Percentiles rank a stretch among this genome's conserved stretches.
Conservation (phyloP, 2,888 invertebrate genomes). For the Pemphredon lugubris region DNA sequence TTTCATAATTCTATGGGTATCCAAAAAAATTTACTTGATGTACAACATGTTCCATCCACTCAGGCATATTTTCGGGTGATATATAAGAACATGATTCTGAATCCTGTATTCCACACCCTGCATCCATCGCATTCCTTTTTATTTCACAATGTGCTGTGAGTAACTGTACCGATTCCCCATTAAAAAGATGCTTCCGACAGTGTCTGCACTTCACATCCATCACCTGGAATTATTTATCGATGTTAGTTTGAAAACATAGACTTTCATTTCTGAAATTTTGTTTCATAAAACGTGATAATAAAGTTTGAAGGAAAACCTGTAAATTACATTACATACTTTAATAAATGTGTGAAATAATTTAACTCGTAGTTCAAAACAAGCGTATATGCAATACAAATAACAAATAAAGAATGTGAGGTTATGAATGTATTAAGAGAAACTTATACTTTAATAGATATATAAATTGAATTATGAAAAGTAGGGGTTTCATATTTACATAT, state of each 20-base stretch:
- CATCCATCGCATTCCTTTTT: constrained; percentile 24
- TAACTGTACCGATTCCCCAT: constrained; percentile 25
- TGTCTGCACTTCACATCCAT: constrained; percentile 57
- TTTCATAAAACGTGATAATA: too few relatives aligned
- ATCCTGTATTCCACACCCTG: constrained; percentile 32
- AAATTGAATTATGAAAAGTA: too few relatives aligned
- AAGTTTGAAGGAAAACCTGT: too few relatives aligned
- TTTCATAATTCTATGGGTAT: background rate
- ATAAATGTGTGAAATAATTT: too few relatives aligned
- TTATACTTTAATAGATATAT: too few relatives aligned
- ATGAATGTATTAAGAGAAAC: too few relatives aligned
- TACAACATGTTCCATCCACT: constrained; percentile 52
- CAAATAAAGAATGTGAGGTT: too few relatives aligned
- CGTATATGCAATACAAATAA: too few relatives aligned
- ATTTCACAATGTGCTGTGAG: constrained; percentile 47
- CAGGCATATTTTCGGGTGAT: constrained; percentile 49
- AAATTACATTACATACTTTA: too few relatives aligned
- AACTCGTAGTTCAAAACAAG: too few relatives aligned
- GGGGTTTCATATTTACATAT: too few relatives aligned
- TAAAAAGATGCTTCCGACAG: constrained; percentile 53
- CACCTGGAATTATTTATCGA: constrained; percentile 11
- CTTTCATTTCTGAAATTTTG: too few relatives aligned
- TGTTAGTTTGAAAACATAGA: constrained; percentile 9
- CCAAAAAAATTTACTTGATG: constrained; percentile 46
- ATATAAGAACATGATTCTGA: constrained; percentile 49